These are phyloP conservation scores for Polietes domitor DNA, from an alignment of 2,888 invertebrate genomes.

Conservation along the genomic window DNA sequence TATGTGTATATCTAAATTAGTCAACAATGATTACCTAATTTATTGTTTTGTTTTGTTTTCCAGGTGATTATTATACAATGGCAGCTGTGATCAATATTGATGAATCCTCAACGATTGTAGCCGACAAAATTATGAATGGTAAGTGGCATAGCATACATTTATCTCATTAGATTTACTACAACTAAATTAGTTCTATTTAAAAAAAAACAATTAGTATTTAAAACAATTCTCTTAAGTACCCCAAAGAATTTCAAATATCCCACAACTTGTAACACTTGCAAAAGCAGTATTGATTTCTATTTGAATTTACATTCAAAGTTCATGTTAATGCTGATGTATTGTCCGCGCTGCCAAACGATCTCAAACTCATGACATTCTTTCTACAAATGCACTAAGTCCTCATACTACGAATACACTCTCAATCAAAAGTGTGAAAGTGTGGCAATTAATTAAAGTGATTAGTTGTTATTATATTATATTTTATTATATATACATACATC, in stretches of 20 bases:
- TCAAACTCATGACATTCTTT: slow-evolving; percentile 5
- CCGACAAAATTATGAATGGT: slow-evolving; percentile 62
- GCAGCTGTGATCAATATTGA: slow-evolving; percentile 47
- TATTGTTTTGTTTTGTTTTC: slow-evolving; percentile 31
- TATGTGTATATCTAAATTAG: too few species aligned
- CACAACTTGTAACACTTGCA: too few species aligned
- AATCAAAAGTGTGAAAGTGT: neutral
- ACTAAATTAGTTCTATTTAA: neutral
- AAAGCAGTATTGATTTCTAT: neutral
- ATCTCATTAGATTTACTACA: neutral
- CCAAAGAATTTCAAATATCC: slow-evolving; percentile 1
- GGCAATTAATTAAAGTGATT: neutral
- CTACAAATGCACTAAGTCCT: neutral
- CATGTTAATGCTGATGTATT: slow-evolving; percentile 24
- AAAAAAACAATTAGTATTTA: neutral
- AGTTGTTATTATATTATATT: neutral
- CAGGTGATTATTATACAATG: slow-evolving; percentile 60
- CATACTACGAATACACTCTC: neutral
- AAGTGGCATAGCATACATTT: slow-evolving; percentile 48
- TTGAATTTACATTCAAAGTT: neutral
- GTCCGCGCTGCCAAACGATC: neutral
- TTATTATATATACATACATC: too few species aligned
- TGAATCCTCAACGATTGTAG: slow-evolving; percentile 52
- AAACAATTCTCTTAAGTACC: neutral
- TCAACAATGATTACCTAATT: too few species aligned